Conservation (phyloP, 2,113 vertebrate genomes). For the Sapajus apella region DNA sequence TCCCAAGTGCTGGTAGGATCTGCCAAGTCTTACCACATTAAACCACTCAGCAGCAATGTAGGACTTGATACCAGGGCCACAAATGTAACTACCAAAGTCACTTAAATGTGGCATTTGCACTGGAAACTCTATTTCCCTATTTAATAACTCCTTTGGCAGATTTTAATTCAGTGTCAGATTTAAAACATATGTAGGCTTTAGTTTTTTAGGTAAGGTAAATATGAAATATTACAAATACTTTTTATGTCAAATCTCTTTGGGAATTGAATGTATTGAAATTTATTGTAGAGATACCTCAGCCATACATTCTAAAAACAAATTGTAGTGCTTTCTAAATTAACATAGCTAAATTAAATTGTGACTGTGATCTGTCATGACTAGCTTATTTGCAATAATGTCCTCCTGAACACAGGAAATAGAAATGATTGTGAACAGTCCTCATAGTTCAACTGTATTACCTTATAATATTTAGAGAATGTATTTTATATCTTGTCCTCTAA, state of each 20-base stretch:
- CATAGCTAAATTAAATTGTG: not conserved
- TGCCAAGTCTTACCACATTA: not conserved
- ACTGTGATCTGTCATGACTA: not conserved
- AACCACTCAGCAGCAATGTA: not conserved
- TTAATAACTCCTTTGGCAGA: not conserved
- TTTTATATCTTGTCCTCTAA: not conserved
- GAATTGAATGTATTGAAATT: conserved; percentile 19
- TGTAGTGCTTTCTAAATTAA: conserved; percentile 24
- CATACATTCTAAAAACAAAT: not conserved
- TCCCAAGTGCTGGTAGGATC: not conserved
- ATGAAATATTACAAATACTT: not conserved
- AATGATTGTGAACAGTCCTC: not conserved
- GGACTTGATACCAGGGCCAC: not conserved
- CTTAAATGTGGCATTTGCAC: not conserved
- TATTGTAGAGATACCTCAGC: not conserved
- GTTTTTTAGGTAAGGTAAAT: conserved; percentile 12
- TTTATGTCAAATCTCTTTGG: not conserved
- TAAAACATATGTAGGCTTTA: not conserved
- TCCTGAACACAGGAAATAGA: not conserved
- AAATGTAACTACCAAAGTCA: not conserved
- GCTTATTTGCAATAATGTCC: not conserved
- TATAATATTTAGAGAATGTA: not conserved
- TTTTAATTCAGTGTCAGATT: not conserved
- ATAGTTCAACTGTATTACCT: not conserved
- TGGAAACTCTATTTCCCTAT: not conserved